Percentiles rank a stretch among this genome's conserved stretches.
Conservation (phyloP, 2,113 vertebrate species). For the Oplegnathus fasciatus region DNA sequence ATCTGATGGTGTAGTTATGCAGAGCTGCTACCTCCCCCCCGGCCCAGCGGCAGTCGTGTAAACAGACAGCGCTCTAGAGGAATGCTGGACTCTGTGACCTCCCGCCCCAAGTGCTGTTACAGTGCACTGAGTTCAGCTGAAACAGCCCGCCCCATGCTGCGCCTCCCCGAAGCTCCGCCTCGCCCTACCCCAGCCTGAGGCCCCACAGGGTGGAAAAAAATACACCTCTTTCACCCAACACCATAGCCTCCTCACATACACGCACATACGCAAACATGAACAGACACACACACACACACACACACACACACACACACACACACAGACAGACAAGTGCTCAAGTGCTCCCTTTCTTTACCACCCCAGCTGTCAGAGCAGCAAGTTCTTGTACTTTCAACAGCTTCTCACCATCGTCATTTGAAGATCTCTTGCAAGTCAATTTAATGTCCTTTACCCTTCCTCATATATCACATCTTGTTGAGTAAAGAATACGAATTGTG, state of each 20-base stretch:
- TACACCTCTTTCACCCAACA: constrained; percentile 79
- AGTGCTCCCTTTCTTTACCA: constrained; percentile 58
- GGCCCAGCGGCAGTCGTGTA: constrained; percentile 78
- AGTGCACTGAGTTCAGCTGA: constrained; percentile 81
- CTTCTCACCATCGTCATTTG: constrained; percentile 33
- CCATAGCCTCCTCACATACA: constrained; percentile 56
- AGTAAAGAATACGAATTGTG: not conserved
- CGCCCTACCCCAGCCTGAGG: constrained; percentile 72
- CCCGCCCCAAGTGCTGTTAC: constrained; percentile 79
- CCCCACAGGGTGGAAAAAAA: constrained; percentile 80
- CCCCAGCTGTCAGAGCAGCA: constrained; percentile 66
- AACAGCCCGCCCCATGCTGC: constrained; percentile 77
- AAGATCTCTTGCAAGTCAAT: not conserved
- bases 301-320: constrained; percentile 23
- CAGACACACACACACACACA: constrained; percentile 30
- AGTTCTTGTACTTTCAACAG: constrained; percentile 38
- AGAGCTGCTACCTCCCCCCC: constrained; percentile 67
- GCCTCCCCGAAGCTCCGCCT: constrained; percentile 76
- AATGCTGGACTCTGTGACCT: constrained; percentile 85
- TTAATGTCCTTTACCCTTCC: not conserved
- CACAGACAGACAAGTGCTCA: constrained; percentile 45
- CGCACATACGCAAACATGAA: constrained; percentile 33
- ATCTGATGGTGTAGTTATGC: constrained; percentile 78
- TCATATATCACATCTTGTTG: not conserved
- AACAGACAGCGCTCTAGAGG: constrained; percentile 81